Conservation (phyloP, 2,113 vertebrate species). For the Chamaea fasciata region DNA sequence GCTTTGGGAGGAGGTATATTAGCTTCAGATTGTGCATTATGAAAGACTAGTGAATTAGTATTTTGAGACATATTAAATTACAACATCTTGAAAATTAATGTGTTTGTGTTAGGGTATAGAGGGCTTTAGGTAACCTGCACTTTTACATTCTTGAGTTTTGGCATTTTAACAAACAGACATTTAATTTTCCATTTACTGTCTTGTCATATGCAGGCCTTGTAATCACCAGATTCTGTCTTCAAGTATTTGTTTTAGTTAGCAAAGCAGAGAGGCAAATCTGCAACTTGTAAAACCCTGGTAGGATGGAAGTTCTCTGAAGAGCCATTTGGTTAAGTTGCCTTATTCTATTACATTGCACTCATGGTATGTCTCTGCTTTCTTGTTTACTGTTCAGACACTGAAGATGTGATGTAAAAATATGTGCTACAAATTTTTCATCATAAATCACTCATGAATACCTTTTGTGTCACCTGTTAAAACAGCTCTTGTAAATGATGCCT, state of each 20-base stretch:
- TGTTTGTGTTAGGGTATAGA: neutral
- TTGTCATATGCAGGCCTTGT: neutral
- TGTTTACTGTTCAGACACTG: slow-evolving; percentile 68
- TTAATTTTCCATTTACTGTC: neutral
- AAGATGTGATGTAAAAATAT: slow-evolving; percentile 68
- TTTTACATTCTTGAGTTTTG: neutral
- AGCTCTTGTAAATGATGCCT: slow-evolving; percentile 70
- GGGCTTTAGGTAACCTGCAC: neutral
- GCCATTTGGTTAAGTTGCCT: slow-evolving; percentile 70
- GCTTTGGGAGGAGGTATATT: neutral
- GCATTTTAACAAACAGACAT: neutral
- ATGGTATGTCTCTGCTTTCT: slow-evolving; percentile 15
- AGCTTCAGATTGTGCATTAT: neutral
- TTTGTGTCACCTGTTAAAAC: slow-evolving; percentile 63
- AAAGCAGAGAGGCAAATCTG: neutral
- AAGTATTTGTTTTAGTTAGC: neutral
- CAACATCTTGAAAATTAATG: neutral
- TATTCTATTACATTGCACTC: slow-evolving; percentile 59
- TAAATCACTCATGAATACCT: slow-evolving; percentile 56
- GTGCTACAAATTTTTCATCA: slow-evolving; percentile 63
- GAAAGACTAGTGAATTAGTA: neutral
- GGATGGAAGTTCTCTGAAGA: slow-evolving; percentile 8
- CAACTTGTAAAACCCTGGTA: neutral
- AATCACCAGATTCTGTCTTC: neutral
- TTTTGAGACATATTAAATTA: neutral